These are phyloP conservation scores for Orthosia cruda DNA, from an alignment of 2,888 invertebrate genomes.

Conservation along the genomic window DNA sequence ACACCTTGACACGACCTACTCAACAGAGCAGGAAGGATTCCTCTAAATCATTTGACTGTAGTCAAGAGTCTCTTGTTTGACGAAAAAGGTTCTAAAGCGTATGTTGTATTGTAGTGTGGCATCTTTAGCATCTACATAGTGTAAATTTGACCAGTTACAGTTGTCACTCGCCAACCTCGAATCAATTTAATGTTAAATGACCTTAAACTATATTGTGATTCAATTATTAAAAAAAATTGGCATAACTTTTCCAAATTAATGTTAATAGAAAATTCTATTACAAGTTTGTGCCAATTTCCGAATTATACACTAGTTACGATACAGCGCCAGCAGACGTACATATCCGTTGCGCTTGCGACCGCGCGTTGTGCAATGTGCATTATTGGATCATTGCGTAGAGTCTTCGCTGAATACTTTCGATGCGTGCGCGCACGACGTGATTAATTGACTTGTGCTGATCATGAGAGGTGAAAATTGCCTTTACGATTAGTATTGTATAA, in stretches of 20 bases:
- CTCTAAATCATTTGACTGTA: not conserved
- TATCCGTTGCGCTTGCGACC: conserved; percentile 59
- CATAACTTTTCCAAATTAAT: not conserved
- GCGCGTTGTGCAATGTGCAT: conserved; percentile 52
- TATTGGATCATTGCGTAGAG: conserved; percentile 43
- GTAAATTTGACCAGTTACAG: not conserved
- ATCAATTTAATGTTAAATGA: conserved; percentile 14
- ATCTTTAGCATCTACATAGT: conserved; percentile 4
- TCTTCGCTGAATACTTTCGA: conserved; percentile 43
- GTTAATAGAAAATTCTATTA: conserved; percentile 37
- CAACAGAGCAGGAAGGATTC: not conserved
- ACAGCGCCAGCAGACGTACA: conserved; percentile 35
- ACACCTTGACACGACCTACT: not conserved
- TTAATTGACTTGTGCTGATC: conserved; percentile 20
- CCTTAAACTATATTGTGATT: conserved; percentile 26
- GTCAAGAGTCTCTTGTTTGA: not conserved
- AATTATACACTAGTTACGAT: conserved; percentile 34
- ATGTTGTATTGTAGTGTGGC: not conserved
- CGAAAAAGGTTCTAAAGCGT: not conserved
- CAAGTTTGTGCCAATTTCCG: conserved; percentile 48
- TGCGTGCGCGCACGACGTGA: conserved; percentile 29
- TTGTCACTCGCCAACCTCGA: not conserved
- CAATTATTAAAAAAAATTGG: conserved; percentile 1
- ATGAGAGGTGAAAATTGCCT: conserved; percentile 21
- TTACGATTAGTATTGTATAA: conserved; percentile 2